Percentiles rank a stretch among this genome's conserved stretches.
Evolutionary conservation across 2,113 vertebrate genomes (phyloP).

Genomic region (Buteo buteo): DNA sequence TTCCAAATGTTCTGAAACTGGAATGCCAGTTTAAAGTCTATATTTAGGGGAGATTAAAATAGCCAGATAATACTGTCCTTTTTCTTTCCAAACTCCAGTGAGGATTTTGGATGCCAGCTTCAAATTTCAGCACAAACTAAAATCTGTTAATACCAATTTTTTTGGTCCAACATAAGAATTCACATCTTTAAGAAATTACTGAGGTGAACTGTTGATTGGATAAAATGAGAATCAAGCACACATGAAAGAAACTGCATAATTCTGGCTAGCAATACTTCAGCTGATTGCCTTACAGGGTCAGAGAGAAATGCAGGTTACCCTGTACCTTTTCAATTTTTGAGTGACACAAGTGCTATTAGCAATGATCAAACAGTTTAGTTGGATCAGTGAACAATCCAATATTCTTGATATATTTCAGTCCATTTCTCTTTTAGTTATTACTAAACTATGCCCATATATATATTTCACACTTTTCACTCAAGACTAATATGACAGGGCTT

Average conservation of each 20-base stretch:
- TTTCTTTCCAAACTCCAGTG: background rate
- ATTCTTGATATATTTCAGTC: background rate
- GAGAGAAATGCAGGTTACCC: background rate
- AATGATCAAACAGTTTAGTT: background rate
- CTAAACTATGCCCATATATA: background rate
- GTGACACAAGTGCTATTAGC: background rate
- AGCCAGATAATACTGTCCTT: background rate
- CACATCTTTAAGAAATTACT: background rate
- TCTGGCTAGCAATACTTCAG: background rate
- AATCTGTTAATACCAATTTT: background rate
- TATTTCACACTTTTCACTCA: background rate
- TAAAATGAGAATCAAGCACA: background rate
- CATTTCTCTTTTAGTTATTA: background rate
- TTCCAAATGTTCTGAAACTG: background rate
- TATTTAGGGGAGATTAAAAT: slow-evolving; percentile 12
- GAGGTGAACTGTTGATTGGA: background rate
- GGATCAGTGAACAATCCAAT: background rate
- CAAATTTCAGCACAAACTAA: background rate
- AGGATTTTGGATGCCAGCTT: background rate
- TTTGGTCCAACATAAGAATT: background rate
- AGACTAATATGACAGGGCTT: background rate
- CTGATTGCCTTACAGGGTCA: background rate
- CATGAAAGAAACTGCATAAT: background rate
- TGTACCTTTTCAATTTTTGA: background rate
- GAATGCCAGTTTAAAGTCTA: background rate